A percentile compares a stretch with the other conserved stretches of the same genome.
Evolutionary conservation across 2,797 vertebrate genomes (phyloP).

Genomic region (Phataginus tetradactyla): DNA sequence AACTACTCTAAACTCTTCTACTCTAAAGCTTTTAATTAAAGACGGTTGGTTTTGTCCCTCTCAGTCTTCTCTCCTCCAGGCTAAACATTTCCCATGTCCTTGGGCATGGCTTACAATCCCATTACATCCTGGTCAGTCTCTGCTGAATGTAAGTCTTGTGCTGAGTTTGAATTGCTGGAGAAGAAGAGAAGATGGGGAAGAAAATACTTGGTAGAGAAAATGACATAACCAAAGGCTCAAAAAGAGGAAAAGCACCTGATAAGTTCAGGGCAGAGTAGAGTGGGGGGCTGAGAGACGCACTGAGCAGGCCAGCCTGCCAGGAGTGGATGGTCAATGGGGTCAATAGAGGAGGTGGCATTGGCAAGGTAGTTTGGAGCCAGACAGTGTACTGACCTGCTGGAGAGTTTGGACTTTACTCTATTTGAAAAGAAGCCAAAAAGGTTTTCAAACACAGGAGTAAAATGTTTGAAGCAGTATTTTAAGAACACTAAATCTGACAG

Average conservation of each 20-base stretch:
- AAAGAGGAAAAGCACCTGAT: neutral
- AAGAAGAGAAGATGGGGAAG: neutral
- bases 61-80: neutral
- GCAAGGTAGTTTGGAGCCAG: neutral
- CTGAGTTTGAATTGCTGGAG: neutral
- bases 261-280: neutral
- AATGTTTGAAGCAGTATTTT: conserved; percentile 55
- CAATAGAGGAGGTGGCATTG: neutral
- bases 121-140: neutral
- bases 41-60: neutral
- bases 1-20: conserved; percentile 39
- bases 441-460: conserved; percentile 32
- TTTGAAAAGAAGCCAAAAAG: conserved; percentile 50
- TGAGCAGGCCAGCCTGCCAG: neutral
- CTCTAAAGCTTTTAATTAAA: conserved; percentile 32
- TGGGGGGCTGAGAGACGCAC: neutral
- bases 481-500: conserved; percentile 59
- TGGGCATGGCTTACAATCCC: neutral
- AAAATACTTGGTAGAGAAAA: neutral
- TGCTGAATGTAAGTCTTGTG: neutral
- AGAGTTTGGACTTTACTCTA: neutral
- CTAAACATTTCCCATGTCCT: neutral
- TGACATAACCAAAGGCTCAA: neutral
- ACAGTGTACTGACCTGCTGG: neutral
- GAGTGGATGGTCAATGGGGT: neutral